Percentiles rank a stretch among this genome's conserved stretches.
These are phyloP conservation scores for Oreotragus oreotragus DNA, from an alignment of 2,113 vertebrate genomes.

Conservation along the genomic window DNA sequence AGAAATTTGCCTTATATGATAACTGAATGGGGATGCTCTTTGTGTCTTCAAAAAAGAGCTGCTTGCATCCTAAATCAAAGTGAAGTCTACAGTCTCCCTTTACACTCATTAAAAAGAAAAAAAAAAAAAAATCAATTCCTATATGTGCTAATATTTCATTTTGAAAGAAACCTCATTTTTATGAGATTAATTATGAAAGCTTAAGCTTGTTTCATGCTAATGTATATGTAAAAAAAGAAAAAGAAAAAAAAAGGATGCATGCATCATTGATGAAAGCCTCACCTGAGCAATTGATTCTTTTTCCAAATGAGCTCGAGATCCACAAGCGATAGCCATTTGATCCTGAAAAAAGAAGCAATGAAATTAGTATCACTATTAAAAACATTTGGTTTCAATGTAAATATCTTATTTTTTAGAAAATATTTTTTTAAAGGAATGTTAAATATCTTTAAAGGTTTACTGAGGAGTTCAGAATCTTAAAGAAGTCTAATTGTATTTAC, in stretches of 20 bases:
- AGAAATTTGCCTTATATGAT: background rate
- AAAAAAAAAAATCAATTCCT: background rate
- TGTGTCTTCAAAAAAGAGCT: background rate
- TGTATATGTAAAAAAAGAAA: background rate
- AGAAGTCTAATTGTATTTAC: background rate
- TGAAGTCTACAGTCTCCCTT: background rate
- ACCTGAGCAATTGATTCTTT: constrained; percentile 94
- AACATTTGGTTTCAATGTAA: background rate
- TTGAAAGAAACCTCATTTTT: background rate
- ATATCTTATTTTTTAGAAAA: background rate
- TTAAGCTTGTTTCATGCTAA: background rate
- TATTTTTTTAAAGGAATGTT: background rate
- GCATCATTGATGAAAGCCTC: constrained; percentile 29
- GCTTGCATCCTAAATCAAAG: background rate
- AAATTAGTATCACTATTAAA: background rate
- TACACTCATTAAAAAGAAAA: background rate
- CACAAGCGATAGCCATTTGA: constrained; percentile 95
- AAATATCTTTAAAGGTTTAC: background rate
- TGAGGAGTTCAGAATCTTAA: background rate
- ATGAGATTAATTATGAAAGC: background rate
- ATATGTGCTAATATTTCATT: background rate
- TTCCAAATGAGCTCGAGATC: constrained; percentile 96
- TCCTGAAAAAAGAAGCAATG: constrained; percentile 79
- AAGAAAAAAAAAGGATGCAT: background rate
- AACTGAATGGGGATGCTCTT: background rate